Evolutionary conservation across 2,888 invertebrate species (phyloP).

Genomic region (Criorhina ranunculi): DNA sequence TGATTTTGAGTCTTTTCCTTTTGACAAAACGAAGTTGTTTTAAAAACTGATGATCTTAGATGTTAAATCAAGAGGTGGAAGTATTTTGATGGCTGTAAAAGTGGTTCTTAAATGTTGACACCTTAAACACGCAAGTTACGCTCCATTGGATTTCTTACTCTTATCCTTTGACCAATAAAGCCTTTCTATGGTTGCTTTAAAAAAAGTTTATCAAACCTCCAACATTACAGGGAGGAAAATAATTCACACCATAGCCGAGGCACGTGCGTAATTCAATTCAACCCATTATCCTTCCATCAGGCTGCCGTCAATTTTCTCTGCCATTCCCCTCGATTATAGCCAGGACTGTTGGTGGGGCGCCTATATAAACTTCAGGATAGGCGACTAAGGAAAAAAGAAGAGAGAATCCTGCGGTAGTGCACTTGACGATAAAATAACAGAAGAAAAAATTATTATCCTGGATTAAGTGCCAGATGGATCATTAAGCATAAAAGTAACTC

Average conservation of each 20-base stretch:
- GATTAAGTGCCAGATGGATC: slow-evolving; percentile 77
- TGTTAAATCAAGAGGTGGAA: too few relatives aligned
- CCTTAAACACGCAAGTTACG: too few relatives aligned
- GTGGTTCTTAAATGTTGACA: too few relatives aligned
- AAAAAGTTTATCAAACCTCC: too few relatives aligned
- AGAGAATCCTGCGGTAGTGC: slow-evolving; percentile 62
- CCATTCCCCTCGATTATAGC: slow-evolving; percentile 54
- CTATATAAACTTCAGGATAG: slow-evolving; percentile 36
- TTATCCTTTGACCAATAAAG: too few relatives aligned
- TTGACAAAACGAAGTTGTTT: too few relatives aligned
- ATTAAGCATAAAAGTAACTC: slow-evolving; percentile 76
- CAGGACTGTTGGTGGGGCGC: slow-evolving; percentile 23
- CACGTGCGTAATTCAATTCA: slow-evolving; percentile 75
- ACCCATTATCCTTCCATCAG: slow-evolving; percentile 76
- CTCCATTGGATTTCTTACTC: too few relatives aligned
- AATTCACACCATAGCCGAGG: slow-evolving; percentile 61
- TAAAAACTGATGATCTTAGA: too few relatives aligned
- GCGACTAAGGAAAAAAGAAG: neutral
- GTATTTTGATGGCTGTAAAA: too few relatives aligned
- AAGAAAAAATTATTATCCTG: slow-evolving; percentile 67
- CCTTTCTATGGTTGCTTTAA: too few relatives aligned
- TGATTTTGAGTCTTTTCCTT: too few relatives aligned
- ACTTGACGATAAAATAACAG: slow-evolving; percentile 70
- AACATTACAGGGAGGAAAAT: slow-evolving; percentile 46
- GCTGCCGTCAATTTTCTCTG: slow-evolving; percentile 58